Percentiles rank a stretch among this genome's conserved stretches.
phyloP scores from a whole-genome alignment of 2,888 invertebrate genomes.

The Orchestes rusci region DNA sequence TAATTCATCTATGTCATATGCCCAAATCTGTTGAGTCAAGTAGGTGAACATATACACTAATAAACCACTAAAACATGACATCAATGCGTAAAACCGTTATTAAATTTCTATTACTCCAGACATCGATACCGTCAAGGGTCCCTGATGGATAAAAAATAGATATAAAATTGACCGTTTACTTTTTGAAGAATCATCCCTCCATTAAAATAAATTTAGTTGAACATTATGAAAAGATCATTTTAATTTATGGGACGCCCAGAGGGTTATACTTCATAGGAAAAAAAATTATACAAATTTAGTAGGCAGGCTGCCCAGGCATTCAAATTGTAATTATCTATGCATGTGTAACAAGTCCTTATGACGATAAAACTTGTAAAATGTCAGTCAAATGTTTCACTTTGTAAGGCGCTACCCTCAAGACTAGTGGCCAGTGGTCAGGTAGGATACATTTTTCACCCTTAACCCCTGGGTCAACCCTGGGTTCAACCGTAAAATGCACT shows the following conservation, averaged over 20 bases:
- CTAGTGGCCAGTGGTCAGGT: constrained; percentile 31
- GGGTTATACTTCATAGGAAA: constrained; percentile 26
- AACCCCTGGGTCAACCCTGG: constrained; percentile 6
- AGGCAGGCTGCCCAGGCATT: constrained; percentile 32
- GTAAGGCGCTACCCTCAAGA: constrained; percentile 6
- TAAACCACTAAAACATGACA: constrained; percentile 7
- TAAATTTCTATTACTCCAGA: constrained; percentile 21
- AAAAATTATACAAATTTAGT: constrained; percentile 38
- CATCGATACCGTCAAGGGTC: constrained; percentile 6
- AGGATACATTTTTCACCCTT: too few relatives aligned
- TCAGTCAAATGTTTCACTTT: constrained; percentile 21
- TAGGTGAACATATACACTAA: too few relatives aligned
- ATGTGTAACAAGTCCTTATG: constrained; percentile 17
- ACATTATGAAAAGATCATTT: constrained; percentile 39
- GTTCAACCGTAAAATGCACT: constrained; percentile 13
- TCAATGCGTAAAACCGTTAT: constrained; percentile 23
- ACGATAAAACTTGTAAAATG: constrained; percentile 21
- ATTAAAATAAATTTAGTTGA: constrained; percentile 38
- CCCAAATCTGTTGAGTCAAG: too few relatives aligned
- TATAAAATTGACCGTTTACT: constrained; percentile 33
- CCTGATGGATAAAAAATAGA: constrained; percentile 27
- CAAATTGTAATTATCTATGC: constrained; percentile 28
- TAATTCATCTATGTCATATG: too few relatives aligned
- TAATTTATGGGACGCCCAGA: constrained; percentile 33
- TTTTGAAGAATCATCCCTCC: constrained; percentile 33